phyloP scores from a whole-genome alignment of 2,888 invertebrate genomes.

The Brachyptera putata region DNA sequence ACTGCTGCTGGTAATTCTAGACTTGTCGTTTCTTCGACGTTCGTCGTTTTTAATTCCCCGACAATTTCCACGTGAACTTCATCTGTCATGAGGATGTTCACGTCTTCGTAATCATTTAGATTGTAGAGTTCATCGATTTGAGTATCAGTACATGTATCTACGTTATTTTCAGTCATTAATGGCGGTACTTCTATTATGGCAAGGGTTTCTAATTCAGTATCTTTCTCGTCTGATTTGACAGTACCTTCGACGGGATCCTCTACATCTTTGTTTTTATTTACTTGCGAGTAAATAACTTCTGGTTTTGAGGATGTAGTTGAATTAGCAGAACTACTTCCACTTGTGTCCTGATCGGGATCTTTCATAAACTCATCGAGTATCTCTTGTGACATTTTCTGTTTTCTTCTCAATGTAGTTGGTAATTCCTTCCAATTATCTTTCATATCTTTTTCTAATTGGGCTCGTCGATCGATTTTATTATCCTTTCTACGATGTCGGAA shows the following conservation, averaged over 20 bases:
- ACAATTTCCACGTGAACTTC: background rate
- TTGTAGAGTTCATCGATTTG: slow-evolving; percentile 1
- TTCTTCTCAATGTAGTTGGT: slow-evolving; percentile 42
- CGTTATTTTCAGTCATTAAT: background rate
- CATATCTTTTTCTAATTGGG: slow-evolving; percentile 33
- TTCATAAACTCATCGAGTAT: slow-evolving; percentile 32
- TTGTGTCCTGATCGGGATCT: slow-evolving; percentile 1
- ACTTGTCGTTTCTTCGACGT: background rate
- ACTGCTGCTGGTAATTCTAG: background rate
- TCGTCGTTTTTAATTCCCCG: slow-evolving; percentile 19
- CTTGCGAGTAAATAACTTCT: slow-evolving; percentile 10
- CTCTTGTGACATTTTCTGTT: slow-evolving; percentile 32
- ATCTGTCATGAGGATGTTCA: background rate
- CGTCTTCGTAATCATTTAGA: slow-evolving; percentile 1
- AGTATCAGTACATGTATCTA: background rate
- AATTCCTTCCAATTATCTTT: slow-evolving; percentile 44
- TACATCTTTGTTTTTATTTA: slow-evolving; percentile 1
- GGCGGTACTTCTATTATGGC: background rate
- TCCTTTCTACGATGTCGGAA: slow-evolving; percentile 25
- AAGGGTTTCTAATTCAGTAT: background rate
- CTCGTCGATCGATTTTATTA: slow-evolving; percentile 27
- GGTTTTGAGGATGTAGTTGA: slow-evolving; percentile 17
- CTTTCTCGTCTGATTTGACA: background rate
- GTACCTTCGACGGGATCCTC: background rate
- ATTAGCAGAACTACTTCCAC: background rate